Evolutionary conservation across 2,113 vertebrate species (phyloP).

Genomic region (Tragulus kanchil): DNA sequence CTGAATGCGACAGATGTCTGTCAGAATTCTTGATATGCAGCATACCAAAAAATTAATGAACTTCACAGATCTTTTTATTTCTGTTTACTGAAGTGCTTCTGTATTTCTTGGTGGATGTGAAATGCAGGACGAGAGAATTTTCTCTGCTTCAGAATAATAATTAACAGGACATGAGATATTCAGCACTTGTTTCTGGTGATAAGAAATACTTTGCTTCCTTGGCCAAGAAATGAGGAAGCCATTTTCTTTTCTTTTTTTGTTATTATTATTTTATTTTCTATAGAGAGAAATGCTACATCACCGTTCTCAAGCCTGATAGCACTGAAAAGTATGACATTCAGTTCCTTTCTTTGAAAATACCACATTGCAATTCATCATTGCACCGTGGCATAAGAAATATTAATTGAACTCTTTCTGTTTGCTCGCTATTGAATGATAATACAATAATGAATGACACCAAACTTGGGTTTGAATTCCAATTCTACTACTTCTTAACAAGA

Average conservation of each 20-base stretch:
- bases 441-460: neutral
- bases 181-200: constrained; percentile 11
- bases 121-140: constrained; percentile 52
- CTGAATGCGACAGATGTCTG: constrained; percentile 78
- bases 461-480: neutral
- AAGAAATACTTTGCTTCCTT: constrained; percentile 40
- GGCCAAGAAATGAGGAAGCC: neutral
- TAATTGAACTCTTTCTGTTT: neutral
- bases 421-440: neutral
- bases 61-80: constrained; percentile 38
- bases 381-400: neutral
- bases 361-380: neutral
- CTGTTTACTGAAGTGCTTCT: constrained; percentile 58
- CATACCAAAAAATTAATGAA: constrained; percentile 56
- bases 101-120: constrained; percentile 19
- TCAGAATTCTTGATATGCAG: constrained; percentile 71
- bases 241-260: neutral
- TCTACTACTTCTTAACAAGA: neutral
- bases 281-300: neutral
- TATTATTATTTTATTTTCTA: neutral
- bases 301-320: neutral
- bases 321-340: neutral
- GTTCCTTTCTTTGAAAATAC: constrained; percentile 36
- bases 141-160: constrained; percentile 54
- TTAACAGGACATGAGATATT: neutral